Evolutionary conservation across 2,113 vertebrate genomes (phyloP).

Genomic region (Daboia siamensis): DNA sequence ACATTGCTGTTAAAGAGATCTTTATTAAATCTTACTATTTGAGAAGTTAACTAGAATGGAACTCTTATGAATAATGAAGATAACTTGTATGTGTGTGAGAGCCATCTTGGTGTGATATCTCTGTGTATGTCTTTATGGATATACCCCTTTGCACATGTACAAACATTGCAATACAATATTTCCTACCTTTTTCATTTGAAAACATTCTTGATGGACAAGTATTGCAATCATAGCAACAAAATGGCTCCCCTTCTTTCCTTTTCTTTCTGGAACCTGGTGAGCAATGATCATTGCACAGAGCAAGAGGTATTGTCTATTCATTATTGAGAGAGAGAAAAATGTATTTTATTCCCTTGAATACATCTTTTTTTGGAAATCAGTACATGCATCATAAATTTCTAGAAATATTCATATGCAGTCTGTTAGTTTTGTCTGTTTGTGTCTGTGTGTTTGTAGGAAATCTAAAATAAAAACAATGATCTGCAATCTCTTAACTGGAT

Average conservation of each 20-base stretch:
- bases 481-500: no score
- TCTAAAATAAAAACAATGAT: no score
- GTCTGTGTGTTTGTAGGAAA: background rate
- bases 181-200: background rate
- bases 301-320: background rate
- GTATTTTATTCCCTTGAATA: background rate
- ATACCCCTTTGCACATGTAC: background rate
- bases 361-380: background rate
- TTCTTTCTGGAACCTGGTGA: background rate
- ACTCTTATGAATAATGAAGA: background rate
- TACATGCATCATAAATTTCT: no score
- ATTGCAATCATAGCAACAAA: slow-evolving; percentile 4
- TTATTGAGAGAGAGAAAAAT: background rate
- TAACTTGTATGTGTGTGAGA: background rate
- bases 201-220: slow-evolving; percentile 6
- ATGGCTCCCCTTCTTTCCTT: background rate
- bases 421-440: background rate
- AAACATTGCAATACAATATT: background rate
- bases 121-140: background rate
- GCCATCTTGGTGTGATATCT: background rate
- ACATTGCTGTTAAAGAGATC: background rate
- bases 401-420: background rate
- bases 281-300: slow-evolving; percentile 9
- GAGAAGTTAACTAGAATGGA: background rate
- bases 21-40: background rate